Conservation (phyloP, 2,888 invertebrate genomes). For the Tetragonisca angustula region DNA sequence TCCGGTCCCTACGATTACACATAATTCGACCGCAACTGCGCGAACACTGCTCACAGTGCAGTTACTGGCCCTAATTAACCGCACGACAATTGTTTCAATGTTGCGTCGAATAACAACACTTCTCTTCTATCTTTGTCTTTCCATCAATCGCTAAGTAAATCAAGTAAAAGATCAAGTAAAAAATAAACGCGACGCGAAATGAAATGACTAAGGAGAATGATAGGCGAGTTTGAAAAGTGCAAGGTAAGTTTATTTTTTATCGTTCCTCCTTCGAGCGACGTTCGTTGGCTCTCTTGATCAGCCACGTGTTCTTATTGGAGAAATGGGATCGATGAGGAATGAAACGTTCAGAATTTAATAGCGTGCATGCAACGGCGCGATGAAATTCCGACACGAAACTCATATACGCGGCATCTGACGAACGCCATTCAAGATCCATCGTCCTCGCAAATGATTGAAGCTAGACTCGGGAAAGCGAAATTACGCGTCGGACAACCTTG, state of each 20-base stretch:
- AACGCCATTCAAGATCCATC: slow-evolving; percentile 36
- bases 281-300: not conserved
- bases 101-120: not conserved
- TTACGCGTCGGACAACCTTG: not conserved
- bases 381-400: slow-evolving; percentile 71
- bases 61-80: slow-evolving; percentile 16
- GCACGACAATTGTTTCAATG: not conserved
- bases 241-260: too few relatives aligned
- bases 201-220: too few relatives aligned
- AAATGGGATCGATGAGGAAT: slow-evolving; percentile 20
- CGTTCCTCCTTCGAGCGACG: too few relatives aligned
- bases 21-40: not conserved
- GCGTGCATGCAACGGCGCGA: slow-evolving; percentile 32
- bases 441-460: slow-evolving; percentile 5
- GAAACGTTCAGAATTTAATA: slow-evolving; percentile 47
- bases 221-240: not conserved
- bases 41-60: too few relatives aligned
- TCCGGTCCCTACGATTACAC: not conserved
- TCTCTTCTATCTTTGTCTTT: not conserved
- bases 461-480: not conserved
- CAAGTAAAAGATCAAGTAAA: too few relatives aligned
- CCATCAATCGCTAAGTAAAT: too few relatives aligned
- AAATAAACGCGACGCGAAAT: not conserved
- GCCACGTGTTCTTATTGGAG: slow-evolving; percentile 21
- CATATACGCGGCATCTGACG: slow-evolving; percentile 54